Conservation (phyloP, 2,113 vertebrate genomes). For the Gymnogyps californianus region DNA sequence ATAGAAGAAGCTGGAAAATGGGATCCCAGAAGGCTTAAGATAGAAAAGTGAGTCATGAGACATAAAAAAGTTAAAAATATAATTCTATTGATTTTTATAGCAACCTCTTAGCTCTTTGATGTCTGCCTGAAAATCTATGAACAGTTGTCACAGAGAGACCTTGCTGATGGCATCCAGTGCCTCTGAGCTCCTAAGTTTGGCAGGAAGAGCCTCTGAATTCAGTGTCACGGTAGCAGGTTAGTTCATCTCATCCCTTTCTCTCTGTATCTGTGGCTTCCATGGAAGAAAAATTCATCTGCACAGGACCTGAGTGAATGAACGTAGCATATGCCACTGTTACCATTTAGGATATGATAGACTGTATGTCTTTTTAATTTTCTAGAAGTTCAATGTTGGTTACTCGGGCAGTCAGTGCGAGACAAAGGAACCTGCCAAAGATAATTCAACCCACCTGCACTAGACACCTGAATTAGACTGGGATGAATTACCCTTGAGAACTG, state of each 20-base stretch:
- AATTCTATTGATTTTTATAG: constrained; percentile 54
- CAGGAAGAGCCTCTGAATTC: not conserved
- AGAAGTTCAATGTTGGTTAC: not conserved
- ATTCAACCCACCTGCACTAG: not conserved
- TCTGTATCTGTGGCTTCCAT: not conserved
- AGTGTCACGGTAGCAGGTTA: not conserved
- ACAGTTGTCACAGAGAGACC: constrained; percentile 1
- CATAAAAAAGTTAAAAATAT: constrained; percentile 49
- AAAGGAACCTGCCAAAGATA: not conserved
- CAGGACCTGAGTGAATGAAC: not conserved
- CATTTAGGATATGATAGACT: not conserved
- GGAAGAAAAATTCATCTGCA: not conserved
- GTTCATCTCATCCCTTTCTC: not conserved
- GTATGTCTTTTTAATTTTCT: not conserved
- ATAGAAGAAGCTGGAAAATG: constrained; percentile 33
- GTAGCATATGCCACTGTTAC: not conserved
- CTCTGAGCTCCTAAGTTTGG: not conserved
- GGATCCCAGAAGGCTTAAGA: constrained; percentile 40
- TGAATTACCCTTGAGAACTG: not conserved
- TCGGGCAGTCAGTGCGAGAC: not conserved
- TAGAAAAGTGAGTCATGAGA: constrained; percentile 46
- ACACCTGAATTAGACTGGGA: not conserved
- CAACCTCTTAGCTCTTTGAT: constrained; percentile 45
- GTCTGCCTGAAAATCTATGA: constrained; percentile 39
- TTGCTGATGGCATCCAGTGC: constrained; percentile 13